Base-by-base conservation (phyloP, 2,888 invertebrate genomes). In the Pristionchus exspectatus region DNA sequence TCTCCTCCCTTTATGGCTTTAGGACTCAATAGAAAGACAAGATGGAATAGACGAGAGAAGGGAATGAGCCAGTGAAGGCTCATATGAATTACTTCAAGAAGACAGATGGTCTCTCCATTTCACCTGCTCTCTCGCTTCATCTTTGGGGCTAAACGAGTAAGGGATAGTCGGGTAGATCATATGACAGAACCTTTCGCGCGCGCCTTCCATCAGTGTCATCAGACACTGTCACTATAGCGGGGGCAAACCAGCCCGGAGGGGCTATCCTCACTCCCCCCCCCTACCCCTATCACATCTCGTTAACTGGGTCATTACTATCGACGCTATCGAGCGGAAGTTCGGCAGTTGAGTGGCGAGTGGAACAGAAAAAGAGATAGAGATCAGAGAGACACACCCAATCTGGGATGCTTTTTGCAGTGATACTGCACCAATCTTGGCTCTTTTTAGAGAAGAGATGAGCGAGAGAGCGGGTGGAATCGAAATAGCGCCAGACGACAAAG, bases 1-100 rank as follows among this genome's bases (percentile, higher is more conserved):
- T 81, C 81, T 81, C 81, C n/a, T 81, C 81, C 50, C 81, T 81
- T 81, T 81, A 81, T 81, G 81, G 50, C 81, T 81, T 81, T 81
- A 81, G 81, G 81, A 81, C 81, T 81, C 81, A 81, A 81, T 81
- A 81, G 81, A 81, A 81, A 81, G 81, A 81, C 74, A 54, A 54
- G 81, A 81, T 50, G 81, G 54, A 74, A 81, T 81, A 81, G 81
- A 81, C 54, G 50, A 18, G 81, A 27, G 81, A 81, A 54, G 81
- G 44, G 50, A 44, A 74, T 74, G 72, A 54, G 81, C 74, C 12
- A 38, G 33, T 69, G 69, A 66, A 27, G 66, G 21, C 30, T 30
- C 69, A 63, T 38, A 77, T 77, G 38, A 77, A 77, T 77, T 77
- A 77, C 77, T 77, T 44, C 24, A 27, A 44, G 72, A 44, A 44